Percentiles rank a stretch among this genome's conserved stretches.
phyloP scores from a whole-genome alignment of 2,113 vertebrate genomes.

The Cochlearius cochlearius region DNA sequence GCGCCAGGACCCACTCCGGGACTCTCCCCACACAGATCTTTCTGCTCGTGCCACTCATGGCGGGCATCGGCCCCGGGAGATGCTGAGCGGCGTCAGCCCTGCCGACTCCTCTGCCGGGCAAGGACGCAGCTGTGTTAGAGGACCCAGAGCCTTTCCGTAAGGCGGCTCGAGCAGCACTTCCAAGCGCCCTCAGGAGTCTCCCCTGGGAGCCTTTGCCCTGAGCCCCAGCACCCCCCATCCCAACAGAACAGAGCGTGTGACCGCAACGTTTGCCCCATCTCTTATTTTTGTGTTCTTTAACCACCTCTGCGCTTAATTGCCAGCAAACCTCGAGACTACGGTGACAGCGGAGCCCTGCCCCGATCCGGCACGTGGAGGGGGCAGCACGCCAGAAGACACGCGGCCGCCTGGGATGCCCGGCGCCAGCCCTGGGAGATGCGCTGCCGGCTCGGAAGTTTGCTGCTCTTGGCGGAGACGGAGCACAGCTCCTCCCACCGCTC shows the following conservation, averaged over 20 bases:
- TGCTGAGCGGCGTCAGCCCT: background rate
- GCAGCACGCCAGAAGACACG: fast-evolving
- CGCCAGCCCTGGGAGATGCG: background rate
- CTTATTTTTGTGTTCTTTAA: background rate
- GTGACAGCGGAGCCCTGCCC: background rate
- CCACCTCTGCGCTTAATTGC: background rate
- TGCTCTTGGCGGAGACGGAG: background rate
- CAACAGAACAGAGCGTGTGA: fast-evolving
- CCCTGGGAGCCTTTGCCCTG: background rate
- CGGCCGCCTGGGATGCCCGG: fast-evolving
- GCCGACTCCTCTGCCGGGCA: background rate
- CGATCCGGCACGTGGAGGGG: fast-evolving
- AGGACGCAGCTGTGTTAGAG: fast-evolving
- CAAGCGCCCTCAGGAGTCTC: background rate
- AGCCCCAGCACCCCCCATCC: background rate
- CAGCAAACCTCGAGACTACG: background rate
- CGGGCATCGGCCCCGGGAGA: fast-evolving
- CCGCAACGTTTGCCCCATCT: background rate
- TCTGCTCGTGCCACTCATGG: background rate
- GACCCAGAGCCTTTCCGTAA: background rate
- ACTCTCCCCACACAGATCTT: background rate
- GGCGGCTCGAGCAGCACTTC: background rate
- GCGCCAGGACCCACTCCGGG: background rate
- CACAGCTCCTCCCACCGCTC: background rate
- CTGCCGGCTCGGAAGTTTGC: background rate